Conservation (phyloP, 1,140 invertebrate species). For the Trachymyrmex septentrionalis region DNA sequence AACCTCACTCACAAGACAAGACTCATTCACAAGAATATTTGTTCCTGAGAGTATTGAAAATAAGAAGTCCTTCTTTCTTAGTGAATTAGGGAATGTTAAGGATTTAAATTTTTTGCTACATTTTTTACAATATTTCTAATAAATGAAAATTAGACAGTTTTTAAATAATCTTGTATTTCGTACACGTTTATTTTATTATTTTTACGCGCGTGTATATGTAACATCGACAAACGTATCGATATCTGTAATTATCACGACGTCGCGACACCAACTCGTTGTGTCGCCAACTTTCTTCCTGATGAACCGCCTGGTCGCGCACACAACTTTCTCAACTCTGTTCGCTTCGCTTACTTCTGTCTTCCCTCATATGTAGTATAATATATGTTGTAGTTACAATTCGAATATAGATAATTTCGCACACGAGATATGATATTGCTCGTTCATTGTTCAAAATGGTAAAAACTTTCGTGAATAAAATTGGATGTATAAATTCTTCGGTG, state of each 20-base stretch:
- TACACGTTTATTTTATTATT: slow-evolving; percentile 6
- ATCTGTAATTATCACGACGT: slow-evolving; percentile 53
- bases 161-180: neutral
- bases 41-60: neutral
- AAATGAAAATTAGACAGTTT: neutral
- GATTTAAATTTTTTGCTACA: neutral
- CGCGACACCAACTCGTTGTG: neutral
- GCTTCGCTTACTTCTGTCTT: neutral
- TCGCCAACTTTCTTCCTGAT: slow-evolving; percentile 34
- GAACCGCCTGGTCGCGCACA: slow-evolving; percentile 31
- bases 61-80: neutral
- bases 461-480: slow-evolving; percentile 3
- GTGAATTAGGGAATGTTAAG: neutral
- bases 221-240: slow-evolving; percentile 29
- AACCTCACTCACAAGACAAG: neutral
- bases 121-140: neutral
- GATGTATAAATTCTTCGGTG: slow-evolving; percentile 18
- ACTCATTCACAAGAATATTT: neutral
- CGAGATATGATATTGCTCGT: neutral
- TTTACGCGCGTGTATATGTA: neutral
- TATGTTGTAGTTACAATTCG: neutral
- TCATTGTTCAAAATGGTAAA: neutral
- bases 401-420: slow-evolving; percentile 7
- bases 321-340: slow-evolving; percentile 27
- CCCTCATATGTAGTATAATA: neutral